Evolutionary conservation across 2,888 invertebrate species (phyloP).

Genomic region (Melanophora roralis): DNA sequence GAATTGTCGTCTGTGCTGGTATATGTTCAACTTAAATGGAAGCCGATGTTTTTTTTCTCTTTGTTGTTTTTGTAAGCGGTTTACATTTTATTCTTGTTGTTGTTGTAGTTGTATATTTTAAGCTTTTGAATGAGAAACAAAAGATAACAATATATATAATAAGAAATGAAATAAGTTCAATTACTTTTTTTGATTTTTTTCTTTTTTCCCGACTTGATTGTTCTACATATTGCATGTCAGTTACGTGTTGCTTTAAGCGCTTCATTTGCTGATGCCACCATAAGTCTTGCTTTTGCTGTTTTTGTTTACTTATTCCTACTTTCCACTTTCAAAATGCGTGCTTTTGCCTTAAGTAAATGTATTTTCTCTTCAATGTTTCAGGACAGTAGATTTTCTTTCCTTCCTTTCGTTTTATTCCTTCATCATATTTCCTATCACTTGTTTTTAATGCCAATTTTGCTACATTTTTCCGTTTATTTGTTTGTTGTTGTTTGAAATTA

Average conservation of each 20-base stretch:
- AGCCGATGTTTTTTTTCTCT: conserved; percentile 30
- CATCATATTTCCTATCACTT: background rate
- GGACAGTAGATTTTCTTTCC: background rate
- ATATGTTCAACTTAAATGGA: conserved; percentile 38
- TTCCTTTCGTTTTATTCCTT: background rate
- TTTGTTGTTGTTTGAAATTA: conserved; percentile 26
- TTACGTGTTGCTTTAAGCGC: conserved; percentile 62
- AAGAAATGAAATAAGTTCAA: conserved; percentile 44
- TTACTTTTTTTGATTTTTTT: conserved; percentile 11
- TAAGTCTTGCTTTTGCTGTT: background rate
- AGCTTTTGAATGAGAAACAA: conserved; percentile 42
- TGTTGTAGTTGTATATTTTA: background rate
- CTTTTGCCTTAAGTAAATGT: conserved; percentile 43
- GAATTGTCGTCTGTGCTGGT: background rate
- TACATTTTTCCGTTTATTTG: conserved; percentile 26
- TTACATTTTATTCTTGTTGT: too few relatives aligned
- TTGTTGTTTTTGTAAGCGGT: conserved; percentile 37
- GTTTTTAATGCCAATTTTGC: conserved; percentile 25
- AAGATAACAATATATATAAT: conserved; percentile 21
- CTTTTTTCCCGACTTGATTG: conserved; percentile 42
- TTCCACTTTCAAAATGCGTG: conserved; percentile 24
- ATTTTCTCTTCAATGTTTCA: background rate
- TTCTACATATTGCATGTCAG: conserved; percentile 60
- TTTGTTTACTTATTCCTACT: background rate
- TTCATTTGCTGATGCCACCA: conserved; percentile 46